These are phyloP conservation scores for Cyprinodon diabolis DNA, from an alignment of 2,797 vertebrate genomes.

Conservation along the genomic window DNA sequence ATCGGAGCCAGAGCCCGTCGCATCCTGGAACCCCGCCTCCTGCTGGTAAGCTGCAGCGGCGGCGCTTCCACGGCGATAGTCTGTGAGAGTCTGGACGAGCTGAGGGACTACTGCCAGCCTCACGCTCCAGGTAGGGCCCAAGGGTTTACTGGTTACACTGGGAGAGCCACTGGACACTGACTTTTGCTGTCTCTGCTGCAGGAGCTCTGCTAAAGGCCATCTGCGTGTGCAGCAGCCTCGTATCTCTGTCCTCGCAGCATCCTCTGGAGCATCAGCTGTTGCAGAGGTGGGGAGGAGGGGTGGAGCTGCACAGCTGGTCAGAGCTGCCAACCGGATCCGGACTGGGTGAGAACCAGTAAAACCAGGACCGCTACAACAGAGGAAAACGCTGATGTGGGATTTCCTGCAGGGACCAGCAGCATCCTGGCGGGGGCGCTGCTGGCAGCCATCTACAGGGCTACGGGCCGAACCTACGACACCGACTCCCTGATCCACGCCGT, in stretches of 20 bases:
- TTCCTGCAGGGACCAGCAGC: conserved; percentile 91
- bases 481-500: conserved; percentile 90
- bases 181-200: conserved; percentile 57
- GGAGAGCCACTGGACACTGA: neutral
- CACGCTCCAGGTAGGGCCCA: conserved; percentile 86
- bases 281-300: conserved; percentile 83
- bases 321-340: conserved; percentile 92
- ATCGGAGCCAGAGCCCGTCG: conserved; percentile 87
- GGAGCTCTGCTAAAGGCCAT: conserved; percentile 93
- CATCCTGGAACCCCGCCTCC: conserved; percentile 80
- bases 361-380: neutral
- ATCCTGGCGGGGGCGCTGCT: conserved; percentile 92
- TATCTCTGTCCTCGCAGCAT: conserved; percentile 77
- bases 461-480: conserved; percentile 79
- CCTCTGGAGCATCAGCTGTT: conserved; percentile 85
- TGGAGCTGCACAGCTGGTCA: conserved; percentile 94
- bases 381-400: neutral
- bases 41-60: conserved; percentile 73
- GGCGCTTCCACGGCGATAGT: conserved; percentile 69
- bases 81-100: conserved; percentile 82
- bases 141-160: neutral
- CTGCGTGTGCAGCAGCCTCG: conserved; percentile 87
- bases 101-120: conserved; percentile 90
- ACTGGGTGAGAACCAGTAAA: conserved; percentile 79
- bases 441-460: conserved; percentile 85